A percentile compares a stretch with the other conserved stretches of the same genome.
phyloP scores from a whole-genome alignment of 2,113 vertebrate genomes.

The Cochlearius cochlearius region DNA sequence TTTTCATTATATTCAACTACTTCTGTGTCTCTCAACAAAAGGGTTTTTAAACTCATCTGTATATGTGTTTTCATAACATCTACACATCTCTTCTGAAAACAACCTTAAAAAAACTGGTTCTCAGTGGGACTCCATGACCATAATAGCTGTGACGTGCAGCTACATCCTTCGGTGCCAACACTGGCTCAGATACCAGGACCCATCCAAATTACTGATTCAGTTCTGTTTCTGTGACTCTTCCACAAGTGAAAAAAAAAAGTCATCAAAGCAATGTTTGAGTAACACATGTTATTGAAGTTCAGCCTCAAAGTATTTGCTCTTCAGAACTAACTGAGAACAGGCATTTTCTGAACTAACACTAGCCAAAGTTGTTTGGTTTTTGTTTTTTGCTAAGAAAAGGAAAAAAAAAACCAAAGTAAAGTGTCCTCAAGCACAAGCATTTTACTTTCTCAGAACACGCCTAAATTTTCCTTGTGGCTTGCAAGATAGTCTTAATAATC shows the following conservation, averaged over 20 bases:
- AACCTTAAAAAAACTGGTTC: not conserved
- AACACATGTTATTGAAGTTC: not conserved
- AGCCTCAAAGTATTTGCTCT: not conserved
- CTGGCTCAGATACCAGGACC: not conserved
- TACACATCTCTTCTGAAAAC: not conserved
- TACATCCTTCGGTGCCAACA: not conserved
- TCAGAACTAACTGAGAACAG: not conserved
- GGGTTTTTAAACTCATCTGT: not conserved
- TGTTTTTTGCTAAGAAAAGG: too few relatives aligned
- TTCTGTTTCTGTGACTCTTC: not conserved
- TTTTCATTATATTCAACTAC: not conserved
- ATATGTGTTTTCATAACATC: not conserved
- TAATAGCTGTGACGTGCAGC: not conserved
- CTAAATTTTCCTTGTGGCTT: not conserved
- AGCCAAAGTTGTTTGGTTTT: not conserved
- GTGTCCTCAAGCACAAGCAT: not conserved
- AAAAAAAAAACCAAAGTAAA: too few relatives aligned
- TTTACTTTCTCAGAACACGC: not conserved
- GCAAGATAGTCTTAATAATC: not conserved
- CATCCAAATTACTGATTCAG: not conserved
- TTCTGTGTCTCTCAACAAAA: not conserved
- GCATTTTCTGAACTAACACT: not conserved
- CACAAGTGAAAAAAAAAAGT: not conserved
- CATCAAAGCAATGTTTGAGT: not conserved
- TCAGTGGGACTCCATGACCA: not conserved